Evolutionary conservation across 2,113 vertebrate genomes (phyloP).

Genomic region (Myotis brandtii): DNA sequence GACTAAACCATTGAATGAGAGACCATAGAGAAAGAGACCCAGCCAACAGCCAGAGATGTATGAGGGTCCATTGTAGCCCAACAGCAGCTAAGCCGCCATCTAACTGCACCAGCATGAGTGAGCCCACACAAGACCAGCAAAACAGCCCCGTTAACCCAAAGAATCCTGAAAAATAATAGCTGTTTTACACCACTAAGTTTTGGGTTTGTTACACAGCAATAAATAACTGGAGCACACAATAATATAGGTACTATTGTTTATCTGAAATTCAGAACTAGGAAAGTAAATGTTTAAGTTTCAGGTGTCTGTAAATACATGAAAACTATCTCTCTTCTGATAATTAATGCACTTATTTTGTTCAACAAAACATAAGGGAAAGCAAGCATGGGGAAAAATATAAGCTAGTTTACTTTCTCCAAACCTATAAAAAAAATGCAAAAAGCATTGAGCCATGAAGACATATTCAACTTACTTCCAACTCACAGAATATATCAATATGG

Average conservation of each 20-base stretch:
- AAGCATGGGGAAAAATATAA: not conserved
- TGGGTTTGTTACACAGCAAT: not conserved
- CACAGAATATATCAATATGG: not conserved
- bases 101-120: not conserved
- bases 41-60: not conserved
- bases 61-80: not conserved
- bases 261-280: not conserved
- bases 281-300: conserved; percentile 30
- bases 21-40: not conserved
- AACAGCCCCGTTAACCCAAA: not conserved
- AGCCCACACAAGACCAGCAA: not conserved
- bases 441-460: not conserved
- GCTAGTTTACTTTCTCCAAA: conserved; percentile 31
- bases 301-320: not conserved
- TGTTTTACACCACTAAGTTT: conserved; percentile 19
- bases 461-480: conserved; percentile 25
- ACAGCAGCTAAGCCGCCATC: not conserved
- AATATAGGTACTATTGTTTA: not conserved
- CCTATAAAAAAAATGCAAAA: conserved; percentile 4
- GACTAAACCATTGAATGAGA: not conserved
- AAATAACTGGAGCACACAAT: not conserved
- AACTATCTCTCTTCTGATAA: not conserved
- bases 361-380: conserved; percentile 45
- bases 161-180: not conserved
- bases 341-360: not conserved